phyloP scores from a whole-genome alignment of 2,888 invertebrate species.

The Dastarcus helophoroides region DNA sequence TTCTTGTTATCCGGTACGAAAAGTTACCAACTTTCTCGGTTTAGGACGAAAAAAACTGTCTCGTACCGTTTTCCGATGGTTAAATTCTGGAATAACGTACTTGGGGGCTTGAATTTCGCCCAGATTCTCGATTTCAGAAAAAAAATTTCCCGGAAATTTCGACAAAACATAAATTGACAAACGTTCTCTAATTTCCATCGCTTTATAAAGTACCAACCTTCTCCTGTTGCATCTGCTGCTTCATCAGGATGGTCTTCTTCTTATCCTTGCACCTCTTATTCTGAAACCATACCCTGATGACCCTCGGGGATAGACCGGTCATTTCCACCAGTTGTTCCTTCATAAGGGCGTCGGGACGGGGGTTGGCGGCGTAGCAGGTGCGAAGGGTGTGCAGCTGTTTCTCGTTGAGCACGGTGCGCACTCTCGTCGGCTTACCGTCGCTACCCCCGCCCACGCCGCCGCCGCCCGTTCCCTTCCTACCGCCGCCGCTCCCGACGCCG shows the following conservation, averaged over 20 bases:
- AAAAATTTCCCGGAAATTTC: too few species aligned
- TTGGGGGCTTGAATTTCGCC: too few species aligned
- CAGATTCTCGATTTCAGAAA: too few species aligned
- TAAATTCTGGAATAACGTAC: too few species aligned
- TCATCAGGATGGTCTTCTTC: slow-evolving; percentile 92
- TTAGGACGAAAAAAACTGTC: too few species aligned
- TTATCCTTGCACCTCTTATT: slow-evolving; percentile 97
- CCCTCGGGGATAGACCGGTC: slow-evolving; percentile 93
- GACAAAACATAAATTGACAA: too few species aligned
- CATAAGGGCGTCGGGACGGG: slow-evolving; percentile 96
- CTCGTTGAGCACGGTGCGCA: slow-evolving; percentile 96
- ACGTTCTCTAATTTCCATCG: too few species aligned
- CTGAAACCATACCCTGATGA: slow-evolving; percentile 99
- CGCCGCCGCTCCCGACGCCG: slow-evolving; percentile 33
- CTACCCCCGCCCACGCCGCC: slow-evolving; percentile 43
- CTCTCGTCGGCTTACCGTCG: slow-evolving; percentile 95
- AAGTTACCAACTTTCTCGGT: too few species aligned
- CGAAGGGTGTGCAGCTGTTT: slow-evolving; percentile 95
- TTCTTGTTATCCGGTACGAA: too few species aligned
- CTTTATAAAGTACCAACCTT: slow-evolving; percentile 72
- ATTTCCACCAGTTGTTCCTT: slow-evolving; percentile 99
- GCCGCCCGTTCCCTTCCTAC: slow-evolving; percentile 36
- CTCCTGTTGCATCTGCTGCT: slow-evolving; percentile 96
- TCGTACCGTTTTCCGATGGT: too few species aligned
- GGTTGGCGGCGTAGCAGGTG: slow-evolving; percentile 96